Conservation (phyloP, 2,113 vertebrate species). For the Talpa occidentalis region DNA sequence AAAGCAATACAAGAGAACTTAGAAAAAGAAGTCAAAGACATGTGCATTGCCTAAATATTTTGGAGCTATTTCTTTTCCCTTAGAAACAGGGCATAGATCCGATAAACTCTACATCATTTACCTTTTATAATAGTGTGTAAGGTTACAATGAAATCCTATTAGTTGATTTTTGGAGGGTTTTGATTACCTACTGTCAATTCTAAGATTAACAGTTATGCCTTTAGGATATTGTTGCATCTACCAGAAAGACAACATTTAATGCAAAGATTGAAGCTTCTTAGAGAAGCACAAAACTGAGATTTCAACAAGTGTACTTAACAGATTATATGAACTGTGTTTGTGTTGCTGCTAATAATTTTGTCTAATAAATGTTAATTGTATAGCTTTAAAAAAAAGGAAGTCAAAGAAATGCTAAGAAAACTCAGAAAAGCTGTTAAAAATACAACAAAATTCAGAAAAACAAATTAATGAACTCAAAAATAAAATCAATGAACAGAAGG, state of each 20-base stretch:
- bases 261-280: not conserved
- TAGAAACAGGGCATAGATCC: not conserved
- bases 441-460: too few relatives aligned
- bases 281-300: conserved; percentile 1
- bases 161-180: not conserved
- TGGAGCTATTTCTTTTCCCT: not conserved
- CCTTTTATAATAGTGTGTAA: not conserved
- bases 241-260: not conserved
- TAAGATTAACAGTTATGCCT: not conserved
- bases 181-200: not conserved
- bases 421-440: too few relatives aligned
- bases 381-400: not conserved
- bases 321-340: not conserved
- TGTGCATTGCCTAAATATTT: not conserved
- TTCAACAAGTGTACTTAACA: not conserved
- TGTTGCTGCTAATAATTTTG: conserved; percentile 10
- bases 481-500: too few relatives aligned
- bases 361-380: conserved; percentile 38
- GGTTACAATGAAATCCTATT: not conserved
- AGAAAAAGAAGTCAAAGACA: too few relatives aligned
- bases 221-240: not conserved
- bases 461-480: too few relatives aligned
- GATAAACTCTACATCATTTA: not conserved
- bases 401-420: too few relatives aligned
- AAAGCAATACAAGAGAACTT: too few relatives aligned